Conservation (phyloP, 2,113 vertebrate genomes). For the Ceyx margarethae region DNA sequence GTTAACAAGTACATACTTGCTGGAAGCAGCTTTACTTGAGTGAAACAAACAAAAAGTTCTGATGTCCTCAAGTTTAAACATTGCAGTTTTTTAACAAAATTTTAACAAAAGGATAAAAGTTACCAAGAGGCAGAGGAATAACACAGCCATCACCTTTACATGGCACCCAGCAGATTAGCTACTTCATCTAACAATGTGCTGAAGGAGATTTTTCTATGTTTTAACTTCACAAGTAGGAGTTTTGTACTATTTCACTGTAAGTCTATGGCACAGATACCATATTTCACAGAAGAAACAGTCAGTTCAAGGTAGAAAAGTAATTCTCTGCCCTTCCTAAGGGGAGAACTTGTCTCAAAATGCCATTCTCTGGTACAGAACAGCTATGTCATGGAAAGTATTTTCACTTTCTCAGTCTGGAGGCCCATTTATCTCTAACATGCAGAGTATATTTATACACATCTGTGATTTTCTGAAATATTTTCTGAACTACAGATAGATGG, state of each 20-base stretch:
- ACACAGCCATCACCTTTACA: not conserved
- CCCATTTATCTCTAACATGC: not conserved
- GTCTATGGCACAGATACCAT: not conserved
- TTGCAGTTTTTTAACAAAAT: not conserved
- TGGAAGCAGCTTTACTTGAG: not conserved
- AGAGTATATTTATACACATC: not conserved
- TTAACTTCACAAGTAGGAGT: not conserved
- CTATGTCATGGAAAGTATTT: not conserved
- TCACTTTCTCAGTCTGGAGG: not conserved
- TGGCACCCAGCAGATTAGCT: not conserved
- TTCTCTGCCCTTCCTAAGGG: not conserved
- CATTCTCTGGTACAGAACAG: not conserved
- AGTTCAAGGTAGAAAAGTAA: not conserved
- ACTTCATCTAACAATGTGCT: not conserved
- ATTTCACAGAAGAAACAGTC: not conserved
- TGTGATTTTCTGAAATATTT: not conserved
- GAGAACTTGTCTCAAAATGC: not conserved
- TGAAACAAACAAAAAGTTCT: not conserved
- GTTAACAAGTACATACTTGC: not conserved
- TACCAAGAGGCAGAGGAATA: not conserved
- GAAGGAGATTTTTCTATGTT: not conserved
- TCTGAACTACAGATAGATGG: not conserved
- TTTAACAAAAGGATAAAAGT: not conserved
- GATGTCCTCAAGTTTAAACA: not conserved
- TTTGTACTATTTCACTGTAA: not conserved